phyloP scores from a whole-genome alignment of 2,113 vertebrate species.

The Tichodroma muraria region DNA sequence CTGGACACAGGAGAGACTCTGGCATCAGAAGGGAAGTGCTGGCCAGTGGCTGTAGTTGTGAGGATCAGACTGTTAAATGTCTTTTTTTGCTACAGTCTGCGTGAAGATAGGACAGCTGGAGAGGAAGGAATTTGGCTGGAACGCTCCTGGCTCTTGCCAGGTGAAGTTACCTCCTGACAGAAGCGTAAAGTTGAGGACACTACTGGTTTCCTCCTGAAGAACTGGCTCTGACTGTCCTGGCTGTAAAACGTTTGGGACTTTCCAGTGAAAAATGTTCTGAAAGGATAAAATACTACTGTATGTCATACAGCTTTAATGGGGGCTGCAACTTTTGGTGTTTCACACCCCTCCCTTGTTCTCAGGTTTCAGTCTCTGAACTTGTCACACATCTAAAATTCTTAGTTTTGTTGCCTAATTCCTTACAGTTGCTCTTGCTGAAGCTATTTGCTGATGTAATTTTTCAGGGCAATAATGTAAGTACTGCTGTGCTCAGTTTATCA shows the following conservation, averaged over 20 bases:
- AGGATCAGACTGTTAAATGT: not conserved
- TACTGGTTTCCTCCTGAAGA: not conserved
- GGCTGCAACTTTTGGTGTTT: not conserved
- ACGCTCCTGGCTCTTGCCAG: not conserved
- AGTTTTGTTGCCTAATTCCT: not conserved
- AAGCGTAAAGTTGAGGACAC: not conserved
- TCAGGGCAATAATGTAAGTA: not conserved
- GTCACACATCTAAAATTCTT: not conserved
- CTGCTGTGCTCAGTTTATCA: not conserved
- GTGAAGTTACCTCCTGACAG: not conserved
- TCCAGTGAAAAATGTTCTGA: not conserved
- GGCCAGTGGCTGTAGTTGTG: not conserved
- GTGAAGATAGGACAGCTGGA: not conserved
- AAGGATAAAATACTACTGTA: not conserved
- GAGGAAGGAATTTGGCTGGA: not conserved
- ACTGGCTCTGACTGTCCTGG: not conserved
- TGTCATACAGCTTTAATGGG: not conserved
- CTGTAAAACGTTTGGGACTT: not conserved
- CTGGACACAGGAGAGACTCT: not conserved
- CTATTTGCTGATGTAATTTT: not conserved
- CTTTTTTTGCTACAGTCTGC: not conserved
- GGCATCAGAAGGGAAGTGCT: not conserved
- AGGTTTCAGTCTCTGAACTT: not conserved
- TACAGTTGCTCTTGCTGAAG: not conserved
- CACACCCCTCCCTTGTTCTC: not conserved